Evolutionary conservation across 2,888 invertebrate genomes (phyloP).

Genomic region (Trisateles emortualis): DNA sequence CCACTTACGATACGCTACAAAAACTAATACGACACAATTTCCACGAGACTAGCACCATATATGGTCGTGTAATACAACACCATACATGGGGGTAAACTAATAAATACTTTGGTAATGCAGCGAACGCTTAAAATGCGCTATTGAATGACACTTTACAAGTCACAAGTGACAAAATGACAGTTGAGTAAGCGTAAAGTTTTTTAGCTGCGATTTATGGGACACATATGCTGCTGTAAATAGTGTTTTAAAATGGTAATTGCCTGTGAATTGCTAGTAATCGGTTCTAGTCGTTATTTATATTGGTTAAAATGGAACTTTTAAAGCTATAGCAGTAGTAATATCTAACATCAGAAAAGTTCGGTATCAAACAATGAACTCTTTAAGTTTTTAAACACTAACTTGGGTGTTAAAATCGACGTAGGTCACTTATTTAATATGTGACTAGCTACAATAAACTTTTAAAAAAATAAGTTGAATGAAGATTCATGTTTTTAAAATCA

Average conservation of each 20-base stretch:
- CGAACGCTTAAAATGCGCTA: slow-evolving; percentile 42
- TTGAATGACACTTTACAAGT: slow-evolving; percentile 42
- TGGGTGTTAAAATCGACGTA: too few species aligned
- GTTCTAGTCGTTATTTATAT: background rate
- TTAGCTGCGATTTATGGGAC: slow-evolving; percentile 22
- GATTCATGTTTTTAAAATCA: too few species aligned
- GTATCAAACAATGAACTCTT: too few species aligned
- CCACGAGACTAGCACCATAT: slow-evolving; percentile 70
- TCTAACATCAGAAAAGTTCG: background rate
- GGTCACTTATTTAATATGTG: too few species aligned
- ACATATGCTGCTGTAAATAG: background rate
- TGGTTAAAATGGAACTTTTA: background rate
- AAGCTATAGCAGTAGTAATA: background rate
- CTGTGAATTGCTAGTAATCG: background rate
- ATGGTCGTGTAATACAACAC: slow-evolving; percentile 60
- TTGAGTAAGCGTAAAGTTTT: slow-evolving; percentile 19
- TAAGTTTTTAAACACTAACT: too few species aligned
- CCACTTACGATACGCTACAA: slow-evolving; percentile 57
- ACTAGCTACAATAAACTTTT: too few species aligned
- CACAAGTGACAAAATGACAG: slow-evolving; percentile 35
- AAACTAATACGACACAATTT: slow-evolving; percentile 71
- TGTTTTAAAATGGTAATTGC: background rate
- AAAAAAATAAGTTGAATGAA: too few species aligned
- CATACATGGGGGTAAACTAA: slow-evolving; percentile 57
- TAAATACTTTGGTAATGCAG: slow-evolving; percentile 51